Evolutionary conservation across 2,113 vertebrate species (phyloP).

Genomic region (Hirundichthys speculiger): DNA sequence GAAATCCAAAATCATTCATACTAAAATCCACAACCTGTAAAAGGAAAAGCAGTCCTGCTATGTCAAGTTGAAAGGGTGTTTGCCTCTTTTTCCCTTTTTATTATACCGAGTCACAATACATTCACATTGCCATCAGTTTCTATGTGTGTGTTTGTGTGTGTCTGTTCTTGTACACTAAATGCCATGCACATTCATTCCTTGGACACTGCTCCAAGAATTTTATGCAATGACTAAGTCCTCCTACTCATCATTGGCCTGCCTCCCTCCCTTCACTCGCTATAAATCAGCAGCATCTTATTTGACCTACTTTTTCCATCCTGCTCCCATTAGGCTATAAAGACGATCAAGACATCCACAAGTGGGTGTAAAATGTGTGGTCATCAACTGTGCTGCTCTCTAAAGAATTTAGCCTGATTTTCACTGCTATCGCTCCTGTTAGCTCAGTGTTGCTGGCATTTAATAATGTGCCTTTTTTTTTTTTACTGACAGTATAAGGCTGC

Average conservation of each 20-base stretch:
- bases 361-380: constrained; percentile 24
- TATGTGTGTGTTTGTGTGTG: constrained; percentile 18
- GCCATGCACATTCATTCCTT: constrained; percentile 8
- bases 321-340: constrained; percentile 18
- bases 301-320: constrained; percentile 51
- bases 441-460: constrained; percentile 20
- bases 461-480: constrained; percentile 6
- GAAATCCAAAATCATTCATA: not conserved
- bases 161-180: constrained; percentile 13
- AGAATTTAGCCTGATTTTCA: constrained; percentile 14
- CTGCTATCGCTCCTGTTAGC: not conserved
- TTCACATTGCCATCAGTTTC: constrained; percentile 31
- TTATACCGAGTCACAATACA: constrained; percentile 49
- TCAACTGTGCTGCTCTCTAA: constrained; percentile 7
- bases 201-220: constrained; percentile 40
- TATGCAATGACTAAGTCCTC: constrained; percentile 57
- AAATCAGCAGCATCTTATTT: constrained; percentile 44
- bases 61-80: constrained; percentile 21
- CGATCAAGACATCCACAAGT: constrained; percentile 28
- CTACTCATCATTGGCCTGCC: constrained; percentile 24
- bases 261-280: constrained; percentile 43
- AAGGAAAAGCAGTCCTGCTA: constrained; percentile 11
- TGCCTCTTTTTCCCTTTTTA: constrained; percentile 25
- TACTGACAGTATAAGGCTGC: constrained; percentile 3
- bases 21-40: not conserved